Evolutionary conservation across 2,113 vertebrate species (phyloP).

Genomic region (Malurus alboscapulatus): DNA sequence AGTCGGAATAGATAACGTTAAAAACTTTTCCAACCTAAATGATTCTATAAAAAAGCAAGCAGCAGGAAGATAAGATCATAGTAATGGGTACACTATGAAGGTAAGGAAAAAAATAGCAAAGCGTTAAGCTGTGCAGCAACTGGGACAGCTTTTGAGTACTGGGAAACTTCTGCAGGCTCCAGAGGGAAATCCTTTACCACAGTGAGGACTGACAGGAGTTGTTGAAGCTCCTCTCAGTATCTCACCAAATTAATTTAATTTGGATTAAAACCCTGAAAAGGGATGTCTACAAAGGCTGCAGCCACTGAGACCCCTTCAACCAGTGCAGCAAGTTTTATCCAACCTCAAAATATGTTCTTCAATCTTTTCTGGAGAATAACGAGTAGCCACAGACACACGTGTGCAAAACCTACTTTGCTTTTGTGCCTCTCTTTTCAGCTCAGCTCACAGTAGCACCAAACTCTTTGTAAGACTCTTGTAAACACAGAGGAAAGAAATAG

Average conservation of each 20-base stretch:
- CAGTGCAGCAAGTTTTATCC: not conserved
- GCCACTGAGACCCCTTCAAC: not conserved
- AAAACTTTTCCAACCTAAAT: not conserved
- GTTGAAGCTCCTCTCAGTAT: not conserved
- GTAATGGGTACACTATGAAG: not conserved
- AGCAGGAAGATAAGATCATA: slow-evolving; percentile 5
- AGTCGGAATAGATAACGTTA: not conserved
- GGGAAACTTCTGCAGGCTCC: slow-evolving; percentile 57
- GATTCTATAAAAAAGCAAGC: not conserved
- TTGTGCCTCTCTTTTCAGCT: not conserved
- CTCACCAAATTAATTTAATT: not conserved
- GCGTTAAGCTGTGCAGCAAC: not conserved
- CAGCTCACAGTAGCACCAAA: not conserved
- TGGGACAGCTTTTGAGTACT: not conserved
- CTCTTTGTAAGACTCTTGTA: not conserved
- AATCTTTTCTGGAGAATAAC: not conserved
- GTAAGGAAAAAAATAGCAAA: not conserved
- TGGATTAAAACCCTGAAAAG: not conserved
- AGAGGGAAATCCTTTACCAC: not conserved
- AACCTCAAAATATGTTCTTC: not conserved
- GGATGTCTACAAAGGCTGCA: not conserved
- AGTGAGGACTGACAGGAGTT: not conserved
- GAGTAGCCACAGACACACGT: not conserved
- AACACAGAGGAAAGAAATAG: not conserved
- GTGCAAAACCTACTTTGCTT: not conserved